A percentile compares a stretch with the other conserved stretches of the same genome.
Conservation (phyloP, 2,113 vertebrate genomes). For the Xiphophorus hellerii region DNA sequence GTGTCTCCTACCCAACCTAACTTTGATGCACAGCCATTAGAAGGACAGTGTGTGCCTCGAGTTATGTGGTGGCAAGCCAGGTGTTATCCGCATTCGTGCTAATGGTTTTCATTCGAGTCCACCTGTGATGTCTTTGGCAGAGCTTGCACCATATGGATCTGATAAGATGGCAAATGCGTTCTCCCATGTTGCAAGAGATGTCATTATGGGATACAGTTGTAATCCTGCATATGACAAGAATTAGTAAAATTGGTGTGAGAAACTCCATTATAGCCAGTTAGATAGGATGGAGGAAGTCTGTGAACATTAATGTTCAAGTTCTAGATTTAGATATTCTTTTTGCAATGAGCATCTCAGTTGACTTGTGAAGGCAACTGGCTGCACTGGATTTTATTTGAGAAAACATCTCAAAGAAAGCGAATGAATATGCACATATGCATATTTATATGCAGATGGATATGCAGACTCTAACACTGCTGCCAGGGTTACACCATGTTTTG, state of each 20-base stretch:
- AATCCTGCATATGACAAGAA: conserved; percentile 7
- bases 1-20: conserved; percentile 15
- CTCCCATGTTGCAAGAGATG: conserved; percentile 24
- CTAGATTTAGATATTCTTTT: too few relatives aligned
- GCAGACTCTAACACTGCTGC: too few relatives aligned
- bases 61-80: conserved; percentile 14
- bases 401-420: too few relatives aligned
- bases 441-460: too few relatives aligned
- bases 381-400: too few relatives aligned
- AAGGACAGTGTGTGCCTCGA: conserved; percentile 34
- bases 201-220: conserved; percentile 13
- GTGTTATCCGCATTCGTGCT: not conserved
- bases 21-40: conserved; percentile 44
- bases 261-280: not conserved
- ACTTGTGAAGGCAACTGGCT: too few relatives aligned
- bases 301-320: too few relatives aligned
- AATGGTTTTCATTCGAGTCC: conserved; percentile 53
- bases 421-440: too few relatives aligned
- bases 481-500: too few relatives aligned
- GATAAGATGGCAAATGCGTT: conserved; percentile 40
- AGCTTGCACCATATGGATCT: conserved; percentile 33
- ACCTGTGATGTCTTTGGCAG: conserved; percentile 61
- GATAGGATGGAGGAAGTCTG: not conserved
- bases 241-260: not conserved
- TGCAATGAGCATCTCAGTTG: too few relatives aligned